Evolutionary conservation across 2,797 vertebrate genomes (phyloP).

Genomic region (Podargus strigoides): DNA sequence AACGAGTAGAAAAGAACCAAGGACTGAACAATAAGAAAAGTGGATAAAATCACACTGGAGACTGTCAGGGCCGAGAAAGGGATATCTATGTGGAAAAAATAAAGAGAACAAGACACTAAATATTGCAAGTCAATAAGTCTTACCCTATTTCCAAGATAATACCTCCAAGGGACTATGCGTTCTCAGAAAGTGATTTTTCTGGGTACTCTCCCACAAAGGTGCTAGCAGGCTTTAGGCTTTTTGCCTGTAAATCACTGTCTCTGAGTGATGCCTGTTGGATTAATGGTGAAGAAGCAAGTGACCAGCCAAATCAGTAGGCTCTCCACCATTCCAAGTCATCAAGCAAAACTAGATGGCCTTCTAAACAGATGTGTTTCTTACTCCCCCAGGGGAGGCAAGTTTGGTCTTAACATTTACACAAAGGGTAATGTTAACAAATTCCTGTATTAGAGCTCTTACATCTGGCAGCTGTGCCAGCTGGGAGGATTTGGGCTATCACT

Average conservation of each 20-base stretch:
- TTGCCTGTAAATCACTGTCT: not conserved
- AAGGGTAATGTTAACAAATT: not conserved
- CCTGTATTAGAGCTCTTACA: not conserved
- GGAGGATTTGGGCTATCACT: not conserved
- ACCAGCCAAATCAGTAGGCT: not conserved
- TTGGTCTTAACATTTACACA: not conserved
- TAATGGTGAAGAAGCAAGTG: not conserved
- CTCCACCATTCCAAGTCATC: not conserved
- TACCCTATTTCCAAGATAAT: not conserved
- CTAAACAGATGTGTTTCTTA: not conserved
- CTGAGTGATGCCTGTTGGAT: not conserved
- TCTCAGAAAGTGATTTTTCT: not conserved
- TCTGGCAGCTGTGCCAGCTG: not conserved
- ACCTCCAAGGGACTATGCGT: not conserved
- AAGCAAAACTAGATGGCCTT: not conserved
- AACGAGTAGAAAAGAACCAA: not conserved
- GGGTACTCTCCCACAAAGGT: not conserved
- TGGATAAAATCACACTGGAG: not conserved
- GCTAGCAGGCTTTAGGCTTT: not conserved
- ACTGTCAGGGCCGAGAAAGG: not conserved
- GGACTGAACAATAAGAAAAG: not conserved
- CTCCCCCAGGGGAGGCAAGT: not conserved
- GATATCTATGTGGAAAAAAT: not conserved
- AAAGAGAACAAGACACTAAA: not conserved
- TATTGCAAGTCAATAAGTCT: not conserved